Conservation (phyloP, 2,888 invertebrate species). For the Chromoteleia sp. region DNA sequence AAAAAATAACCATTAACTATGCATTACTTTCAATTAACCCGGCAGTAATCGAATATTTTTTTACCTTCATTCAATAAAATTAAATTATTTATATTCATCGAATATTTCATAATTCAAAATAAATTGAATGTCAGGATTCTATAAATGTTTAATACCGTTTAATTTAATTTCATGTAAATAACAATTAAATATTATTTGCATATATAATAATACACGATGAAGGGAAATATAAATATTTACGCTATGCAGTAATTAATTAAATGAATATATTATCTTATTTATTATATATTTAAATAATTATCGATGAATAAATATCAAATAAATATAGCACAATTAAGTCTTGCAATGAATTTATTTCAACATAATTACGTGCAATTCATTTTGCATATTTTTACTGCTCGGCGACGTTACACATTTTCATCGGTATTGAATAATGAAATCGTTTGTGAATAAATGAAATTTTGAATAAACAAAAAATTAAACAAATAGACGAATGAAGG, state of each 20-base stretch:
- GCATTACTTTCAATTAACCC: no score
- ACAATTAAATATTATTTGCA: conserved; percentile 11
- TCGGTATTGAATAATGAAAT: not conserved
- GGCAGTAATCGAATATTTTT: no score
- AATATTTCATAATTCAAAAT: conserved; percentile 18
- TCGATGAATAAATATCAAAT: not conserved
- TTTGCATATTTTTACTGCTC: no score
- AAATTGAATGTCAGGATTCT: conserved; percentile 12
- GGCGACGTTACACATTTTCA: not conserved
- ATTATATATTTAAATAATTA: conserved; percentile 22
- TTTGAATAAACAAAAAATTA: not conserved
- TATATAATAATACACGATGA: conserved; percentile 1
- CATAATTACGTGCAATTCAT: not conserved
- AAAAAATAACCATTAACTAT: no score
- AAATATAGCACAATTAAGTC: not conserved
- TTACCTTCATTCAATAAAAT: conserved; percentile 9
- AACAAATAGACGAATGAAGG: not conserved
- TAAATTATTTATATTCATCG: conserved; percentile 24
- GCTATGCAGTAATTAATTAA: not conserved
- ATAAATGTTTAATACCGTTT: conserved; percentile 24
- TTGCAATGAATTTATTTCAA: conserved; percentile 2
- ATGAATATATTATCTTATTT: conserved; percentile 12
- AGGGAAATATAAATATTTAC: conserved; percentile 11
- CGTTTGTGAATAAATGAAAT: not conserved
- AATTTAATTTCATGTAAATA: conserved; percentile 35